These are phyloP conservation scores for Anarrhichthys ocellatus DNA, from an alignment of 2,113 vertebrate genomes.

Conservation along the genomic window DNA sequence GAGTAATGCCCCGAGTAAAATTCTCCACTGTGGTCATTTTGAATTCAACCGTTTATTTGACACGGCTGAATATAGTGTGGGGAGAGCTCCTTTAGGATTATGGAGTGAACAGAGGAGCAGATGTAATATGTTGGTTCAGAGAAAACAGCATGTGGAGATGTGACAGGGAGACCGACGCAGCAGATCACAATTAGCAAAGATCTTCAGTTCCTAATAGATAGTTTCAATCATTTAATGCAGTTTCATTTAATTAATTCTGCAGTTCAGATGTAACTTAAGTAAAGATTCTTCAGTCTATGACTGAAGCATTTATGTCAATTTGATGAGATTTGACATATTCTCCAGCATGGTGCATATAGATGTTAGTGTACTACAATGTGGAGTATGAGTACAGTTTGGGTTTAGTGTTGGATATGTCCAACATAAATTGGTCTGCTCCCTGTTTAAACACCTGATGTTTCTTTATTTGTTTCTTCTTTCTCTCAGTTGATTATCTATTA, in stretches of 20 bases:
- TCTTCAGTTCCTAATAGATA: conserved; percentile 35
- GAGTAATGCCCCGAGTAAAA: conserved; percentile 72
- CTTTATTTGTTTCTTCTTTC: background rate
- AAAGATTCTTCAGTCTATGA: conserved; percentile 17
- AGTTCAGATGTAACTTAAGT: conserved; percentile 5
- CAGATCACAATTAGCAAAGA: conserved; percentile 65
- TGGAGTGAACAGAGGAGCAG: conserved; percentile 28
- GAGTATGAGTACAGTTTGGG: background rate
- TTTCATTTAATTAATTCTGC: conserved; percentile 32
- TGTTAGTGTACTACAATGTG: background rate
- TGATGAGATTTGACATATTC: conserved; percentile 11
- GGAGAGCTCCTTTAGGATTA: conserved; percentile 36
- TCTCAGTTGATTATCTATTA: background rate
- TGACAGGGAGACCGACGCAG: conserved; percentile 49
- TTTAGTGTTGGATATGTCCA: background rate
- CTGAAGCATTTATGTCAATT: conserved; percentile 16
- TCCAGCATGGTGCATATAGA: background rate
- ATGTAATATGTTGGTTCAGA: conserved; percentile 40
- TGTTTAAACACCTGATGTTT: background rate
- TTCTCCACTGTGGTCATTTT: conserved; percentile 65
- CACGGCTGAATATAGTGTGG: conserved; percentile 60
- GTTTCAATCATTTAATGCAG: conserved; percentile 36
- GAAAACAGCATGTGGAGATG: conserved; percentile 68
- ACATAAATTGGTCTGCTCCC: background rate
- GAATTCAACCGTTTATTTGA: conserved; percentile 66